Conservation (phyloP, 2,113 vertebrate genomes). For the Clinocottus analis region DNA sequence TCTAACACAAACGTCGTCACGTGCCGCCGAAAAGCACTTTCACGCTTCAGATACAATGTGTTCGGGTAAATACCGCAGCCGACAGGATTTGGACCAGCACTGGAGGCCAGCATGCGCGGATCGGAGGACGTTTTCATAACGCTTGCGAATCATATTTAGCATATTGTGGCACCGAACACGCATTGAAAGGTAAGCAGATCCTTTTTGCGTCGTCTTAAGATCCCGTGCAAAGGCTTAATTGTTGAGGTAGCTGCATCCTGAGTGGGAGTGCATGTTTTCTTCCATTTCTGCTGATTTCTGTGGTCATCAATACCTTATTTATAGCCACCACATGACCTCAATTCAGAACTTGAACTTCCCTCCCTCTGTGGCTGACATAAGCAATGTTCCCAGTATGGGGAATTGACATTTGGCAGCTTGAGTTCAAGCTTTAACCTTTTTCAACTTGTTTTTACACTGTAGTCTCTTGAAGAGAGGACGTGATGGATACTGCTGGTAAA, state of each 20-base stretch:
- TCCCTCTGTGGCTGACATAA: constrained; percentile 35
- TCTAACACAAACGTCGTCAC: constrained; percentile 53
- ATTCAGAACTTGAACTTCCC: constrained; percentile 20
- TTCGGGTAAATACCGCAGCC: constrained; percentile 47
- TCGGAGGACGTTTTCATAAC: constrained; percentile 49
- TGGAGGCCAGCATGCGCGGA: constrained; percentile 55
- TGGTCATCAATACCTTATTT: constrained; percentile 51
- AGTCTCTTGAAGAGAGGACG: neutral
- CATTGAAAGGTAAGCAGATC: constrained; percentile 56
- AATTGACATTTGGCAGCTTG: constrained; percentile 9
- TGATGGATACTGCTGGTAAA: neutral
- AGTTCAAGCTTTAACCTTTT: neutral
- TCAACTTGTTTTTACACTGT: too few species aligned
- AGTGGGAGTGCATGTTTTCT: neutral
- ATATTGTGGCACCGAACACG: constrained; percentile 28
- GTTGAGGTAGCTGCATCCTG: neutral
- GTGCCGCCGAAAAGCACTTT: constrained; percentile 36
- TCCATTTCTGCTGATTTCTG: constrained; percentile 1
- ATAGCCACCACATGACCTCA: constrained; percentile 54
- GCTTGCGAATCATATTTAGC: constrained; percentile 20
- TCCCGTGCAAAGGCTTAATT: neutral
- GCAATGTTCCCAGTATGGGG: neutral
- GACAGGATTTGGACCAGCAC: constrained; percentile 44
- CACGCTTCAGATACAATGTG: constrained; percentile 34
- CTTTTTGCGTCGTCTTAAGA: neutral